phyloP scores from a whole-genome alignment of 2,113 vertebrate genomes.

The Vanacampus margaritifer region DNA sequence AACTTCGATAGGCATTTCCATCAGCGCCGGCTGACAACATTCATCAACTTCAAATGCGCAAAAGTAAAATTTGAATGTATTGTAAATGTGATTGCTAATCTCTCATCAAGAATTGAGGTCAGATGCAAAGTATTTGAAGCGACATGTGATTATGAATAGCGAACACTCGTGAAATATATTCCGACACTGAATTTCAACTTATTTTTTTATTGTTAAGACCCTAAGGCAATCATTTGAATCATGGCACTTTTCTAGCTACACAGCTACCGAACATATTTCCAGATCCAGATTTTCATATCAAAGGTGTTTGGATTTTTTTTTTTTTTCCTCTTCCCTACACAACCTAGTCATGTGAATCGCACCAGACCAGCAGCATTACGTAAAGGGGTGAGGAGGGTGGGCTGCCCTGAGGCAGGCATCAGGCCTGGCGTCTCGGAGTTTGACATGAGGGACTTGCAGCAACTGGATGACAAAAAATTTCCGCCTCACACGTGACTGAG shows the following conservation, averaged over 20 bases:
- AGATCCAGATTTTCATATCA: constrained; percentile 37
- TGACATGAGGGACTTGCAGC: constrained; percentile 34
- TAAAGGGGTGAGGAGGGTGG: constrained; percentile 55
- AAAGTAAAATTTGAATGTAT: not conserved
- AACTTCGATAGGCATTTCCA: not conserved
- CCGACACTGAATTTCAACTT: not conserved
- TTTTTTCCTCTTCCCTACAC: constrained; percentile 8
- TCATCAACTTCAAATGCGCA: not conserved
- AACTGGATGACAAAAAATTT: constrained; percentile 50
- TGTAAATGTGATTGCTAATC: not conserved
- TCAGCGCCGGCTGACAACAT: not conserved
- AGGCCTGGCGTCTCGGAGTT: constrained; percentile 34
- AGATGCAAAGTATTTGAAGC: not conserved
- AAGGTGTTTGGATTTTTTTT: constrained; percentile 42
- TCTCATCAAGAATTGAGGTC: not conserved
- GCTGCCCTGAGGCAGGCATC: constrained; percentile 20
- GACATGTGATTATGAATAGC: not conserved
- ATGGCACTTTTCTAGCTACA: not conserved
- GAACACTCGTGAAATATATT: not conserved
- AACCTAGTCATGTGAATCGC: constrained; percentile 74
- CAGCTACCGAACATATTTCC: not conserved
- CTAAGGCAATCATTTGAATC: not conserved
- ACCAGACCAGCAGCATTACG: constrained; percentile 68
- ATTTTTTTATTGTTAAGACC: not conserved
- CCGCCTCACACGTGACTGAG: constrained; percentile 38